These are phyloP conservation scores for Acanthiza pusilla DNA, from an alignment of 2,797 vertebrate genomes.

Conservation along the genomic window DNA sequence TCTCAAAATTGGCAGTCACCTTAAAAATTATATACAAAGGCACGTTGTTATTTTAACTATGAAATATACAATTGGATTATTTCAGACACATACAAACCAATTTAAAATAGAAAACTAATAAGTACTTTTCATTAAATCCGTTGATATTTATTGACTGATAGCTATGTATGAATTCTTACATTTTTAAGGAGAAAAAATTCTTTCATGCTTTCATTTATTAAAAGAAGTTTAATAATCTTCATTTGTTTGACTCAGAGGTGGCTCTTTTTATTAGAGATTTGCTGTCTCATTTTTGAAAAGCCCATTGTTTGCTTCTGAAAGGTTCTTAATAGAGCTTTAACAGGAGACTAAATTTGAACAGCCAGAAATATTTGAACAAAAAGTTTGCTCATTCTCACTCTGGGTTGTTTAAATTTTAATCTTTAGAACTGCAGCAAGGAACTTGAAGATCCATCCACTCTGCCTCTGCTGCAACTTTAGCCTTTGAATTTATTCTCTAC, in stretches of 20 bases:
- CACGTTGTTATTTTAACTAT: not conserved
- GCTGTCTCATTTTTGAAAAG: slow-evolving; percentile 49
- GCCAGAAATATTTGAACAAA: slow-evolving; percentile 1
- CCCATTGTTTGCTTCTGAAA: slow-evolving; percentile 36
- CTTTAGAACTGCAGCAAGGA: not conserved
- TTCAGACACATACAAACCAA: not conserved
- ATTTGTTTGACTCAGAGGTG: slow-evolving; percentile 9
- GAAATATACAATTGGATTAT: not conserved
- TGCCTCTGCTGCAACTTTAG: not conserved
- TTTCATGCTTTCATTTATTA: not conserved
- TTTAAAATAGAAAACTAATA: slow-evolving; percentile 34
- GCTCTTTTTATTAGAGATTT: slow-evolving; percentile 27
- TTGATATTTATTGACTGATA: slow-evolving; percentile 34
- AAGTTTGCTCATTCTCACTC: not conserved
- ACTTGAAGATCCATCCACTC: not conserved
- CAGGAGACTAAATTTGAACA: slow-evolving; percentile 18
- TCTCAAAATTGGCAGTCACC: not conserved
- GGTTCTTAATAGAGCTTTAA: slow-evolving; percentile 22
- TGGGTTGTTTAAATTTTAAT: not conserved
- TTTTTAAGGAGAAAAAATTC: not conserved
- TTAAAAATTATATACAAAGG: not conserved
- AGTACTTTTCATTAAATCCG: not conserved
- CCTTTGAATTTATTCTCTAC: not conserved
- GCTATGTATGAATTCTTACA: not conserved
- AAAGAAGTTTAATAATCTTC: slow-evolving; percentile 20